Evolutionary conservation across 2,113 vertebrate species (phyloP), one percentile per base, ranked within the genome.

Genomic region (Leptodactylus fuscus): DNA sequence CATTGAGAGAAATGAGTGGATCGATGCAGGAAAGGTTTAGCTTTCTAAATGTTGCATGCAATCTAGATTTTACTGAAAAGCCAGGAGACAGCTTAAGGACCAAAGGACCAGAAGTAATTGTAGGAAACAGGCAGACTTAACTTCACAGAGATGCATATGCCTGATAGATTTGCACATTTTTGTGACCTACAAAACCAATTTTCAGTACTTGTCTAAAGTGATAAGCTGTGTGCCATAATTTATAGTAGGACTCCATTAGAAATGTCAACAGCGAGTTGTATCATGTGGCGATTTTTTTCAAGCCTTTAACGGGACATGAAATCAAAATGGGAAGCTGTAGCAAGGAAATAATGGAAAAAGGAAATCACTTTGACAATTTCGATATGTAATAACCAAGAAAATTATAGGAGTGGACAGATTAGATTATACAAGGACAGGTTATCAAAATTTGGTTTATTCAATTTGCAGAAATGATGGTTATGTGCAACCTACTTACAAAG

Each of bases 181-280:
- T 74, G 15, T 83, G 81, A 73, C 81, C 34, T 55, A 41, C n/a
- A 73, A 38, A 41, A 16, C 36, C n/a, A n/a, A 34, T 73, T 82
- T 36, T 71, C 13, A 7, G 44, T 27, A 29, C 32, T 74, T 29
- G 34, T 74, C n/a, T 46, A 74, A 58, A 29, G 69, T 29, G 51
- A 58, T 74, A 29, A 55, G n/a, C 36, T 78, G 89, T 89, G 13
- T 87, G 60, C 46, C 38, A 88, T 88, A 76, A 83, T 79, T 85
- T 82, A 44, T 44, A 44, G n/a, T n/a, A n/a, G n/a, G 65, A 89
- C 78, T 87, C 15, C 15, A 78, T 85, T 77, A 87, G 77, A 48
- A 79, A 5, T 5, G 9, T 48, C 46, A 48, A 48, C 29, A 71
- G 2, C 46, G 48, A 16, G 34, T 29, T 34, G 18, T 27, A 22